phyloP scores from a whole-genome alignment of 2,888 invertebrate genomes.

The Ophion costatus region DNA sequence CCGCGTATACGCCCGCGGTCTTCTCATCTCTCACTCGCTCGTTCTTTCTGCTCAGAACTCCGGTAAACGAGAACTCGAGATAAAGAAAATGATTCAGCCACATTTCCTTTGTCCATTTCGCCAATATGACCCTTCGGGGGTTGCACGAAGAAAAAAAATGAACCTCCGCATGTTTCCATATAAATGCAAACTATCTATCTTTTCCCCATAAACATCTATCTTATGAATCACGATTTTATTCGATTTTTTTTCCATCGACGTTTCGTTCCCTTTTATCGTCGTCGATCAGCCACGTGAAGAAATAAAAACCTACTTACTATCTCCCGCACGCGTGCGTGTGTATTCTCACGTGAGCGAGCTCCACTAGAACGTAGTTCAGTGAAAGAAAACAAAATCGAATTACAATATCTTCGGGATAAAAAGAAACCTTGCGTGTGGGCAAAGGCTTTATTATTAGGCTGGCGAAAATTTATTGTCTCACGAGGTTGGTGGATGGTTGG shows the following conservation, averaged over 20 bases:
- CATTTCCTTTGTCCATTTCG: conserved; percentile 72
- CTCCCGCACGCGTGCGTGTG: conserved; percentile 2
- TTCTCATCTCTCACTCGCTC: conserved; percentile 54
- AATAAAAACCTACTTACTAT: conserved; percentile 35
- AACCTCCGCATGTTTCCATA: conserved; percentile 65
- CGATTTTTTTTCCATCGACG: conserved; percentile 6
- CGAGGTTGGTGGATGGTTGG: conserved; percentile 12
- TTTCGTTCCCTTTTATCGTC: not conserved
- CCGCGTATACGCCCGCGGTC: conserved; percentile 53
- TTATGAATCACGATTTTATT: not conserved
- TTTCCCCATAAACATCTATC: not conserved
- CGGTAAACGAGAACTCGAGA: conserved; percentile 57
- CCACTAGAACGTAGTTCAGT: conserved; percentile 1
- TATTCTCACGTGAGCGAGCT: not conserved
- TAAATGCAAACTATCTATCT: conserved; percentile 40
- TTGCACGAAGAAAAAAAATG: conserved; percentile 32
- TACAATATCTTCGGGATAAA: not conserved
- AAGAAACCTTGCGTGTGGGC: not conserved
- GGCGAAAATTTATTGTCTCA: conserved; percentile 25
- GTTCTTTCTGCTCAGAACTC: conserved; percentile 58
- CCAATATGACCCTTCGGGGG: conserved; percentile 9
- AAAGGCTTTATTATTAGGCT: not conserved
- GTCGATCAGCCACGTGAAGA: conserved; percentile 8
- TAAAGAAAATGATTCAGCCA: conserved; percentile 74
- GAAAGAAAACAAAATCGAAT: not conserved